phyloP scores from a whole-genome alignment of 2,113 vertebrate genomes.

The Crotophaga sulcirostris region DNA sequence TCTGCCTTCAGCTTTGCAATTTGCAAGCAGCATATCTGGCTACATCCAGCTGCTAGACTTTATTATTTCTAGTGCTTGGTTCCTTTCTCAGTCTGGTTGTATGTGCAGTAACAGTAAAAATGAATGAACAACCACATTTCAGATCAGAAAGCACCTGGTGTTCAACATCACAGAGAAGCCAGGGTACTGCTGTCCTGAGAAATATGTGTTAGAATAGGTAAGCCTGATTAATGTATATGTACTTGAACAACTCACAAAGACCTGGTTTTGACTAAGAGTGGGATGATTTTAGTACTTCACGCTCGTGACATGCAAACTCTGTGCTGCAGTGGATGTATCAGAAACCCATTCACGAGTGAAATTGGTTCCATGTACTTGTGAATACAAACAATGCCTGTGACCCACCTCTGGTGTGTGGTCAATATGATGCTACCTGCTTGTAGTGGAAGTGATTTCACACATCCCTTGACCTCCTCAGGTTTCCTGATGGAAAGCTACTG shows the following conservation, averaged over 20 bases:
- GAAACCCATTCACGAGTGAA: neutral
- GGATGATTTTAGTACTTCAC: neutral
- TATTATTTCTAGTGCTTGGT: neutral
- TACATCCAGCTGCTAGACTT: neutral
- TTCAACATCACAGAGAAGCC: neutral
- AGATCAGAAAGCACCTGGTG: neutral
- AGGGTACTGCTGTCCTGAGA: neutral
- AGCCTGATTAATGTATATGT: neutral
- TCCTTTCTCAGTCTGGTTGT: neutral
- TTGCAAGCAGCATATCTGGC: neutral
- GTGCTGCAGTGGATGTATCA: neutral
- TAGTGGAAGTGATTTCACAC: neutral
- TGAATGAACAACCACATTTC: neutral
- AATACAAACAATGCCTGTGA: neutral
- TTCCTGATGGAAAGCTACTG: neutral
- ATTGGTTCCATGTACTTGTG: neutral
- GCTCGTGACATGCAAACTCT: neutral
- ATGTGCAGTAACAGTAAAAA: neutral
- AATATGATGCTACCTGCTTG: neutral
- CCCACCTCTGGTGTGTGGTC: rapidly evolving
- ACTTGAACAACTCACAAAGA: neutral
- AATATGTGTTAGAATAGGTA: neutral
- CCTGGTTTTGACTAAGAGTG: neutral
- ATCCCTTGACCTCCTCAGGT: neutral
- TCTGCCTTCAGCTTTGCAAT: neutral